phyloP scores from a whole-genome alignment of 2,888 invertebrate genomes.

The Deilephila elpenor region DNA sequence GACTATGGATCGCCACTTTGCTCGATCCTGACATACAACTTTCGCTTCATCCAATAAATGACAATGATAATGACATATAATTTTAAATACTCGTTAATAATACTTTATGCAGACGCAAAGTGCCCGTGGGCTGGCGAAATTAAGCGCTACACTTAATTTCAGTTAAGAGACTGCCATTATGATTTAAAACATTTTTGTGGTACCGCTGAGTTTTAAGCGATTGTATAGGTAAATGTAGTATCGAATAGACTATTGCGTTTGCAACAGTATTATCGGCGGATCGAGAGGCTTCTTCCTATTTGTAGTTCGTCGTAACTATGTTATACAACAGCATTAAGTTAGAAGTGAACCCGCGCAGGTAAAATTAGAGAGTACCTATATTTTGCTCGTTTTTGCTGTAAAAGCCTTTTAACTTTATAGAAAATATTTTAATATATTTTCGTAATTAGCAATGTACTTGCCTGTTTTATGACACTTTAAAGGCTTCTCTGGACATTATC shows the following conservation, averaged over 20 bases:
- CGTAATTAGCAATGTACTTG: neutral
- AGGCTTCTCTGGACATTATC: constrained; percentile 4
- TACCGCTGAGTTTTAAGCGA: neutral
- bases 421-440: neutral
- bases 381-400: neutral
- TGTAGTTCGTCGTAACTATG: neutral
- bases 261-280: neutral
- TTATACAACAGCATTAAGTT: constrained; percentile 11
- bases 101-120: constrained; percentile 32
- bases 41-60: no score
- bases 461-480: neutral
- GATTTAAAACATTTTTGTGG: neutral
- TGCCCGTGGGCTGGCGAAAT: constrained; percentile 2
- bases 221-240: neutral
- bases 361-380: neutral
- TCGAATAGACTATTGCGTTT: constrained; percentile 7
- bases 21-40: no score
- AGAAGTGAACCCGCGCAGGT: no score
- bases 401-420: constrained; percentile 1
- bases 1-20: no score
- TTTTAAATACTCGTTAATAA: constrained; percentile 36
- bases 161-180: neutral
- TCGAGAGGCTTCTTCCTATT: constrained; percentile 16
- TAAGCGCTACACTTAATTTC: neutral
- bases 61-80: no score